phyloP scores from a whole-genome alignment of 2,888 invertebrate species.

The Dasysyrphus tricinctus region DNA sequence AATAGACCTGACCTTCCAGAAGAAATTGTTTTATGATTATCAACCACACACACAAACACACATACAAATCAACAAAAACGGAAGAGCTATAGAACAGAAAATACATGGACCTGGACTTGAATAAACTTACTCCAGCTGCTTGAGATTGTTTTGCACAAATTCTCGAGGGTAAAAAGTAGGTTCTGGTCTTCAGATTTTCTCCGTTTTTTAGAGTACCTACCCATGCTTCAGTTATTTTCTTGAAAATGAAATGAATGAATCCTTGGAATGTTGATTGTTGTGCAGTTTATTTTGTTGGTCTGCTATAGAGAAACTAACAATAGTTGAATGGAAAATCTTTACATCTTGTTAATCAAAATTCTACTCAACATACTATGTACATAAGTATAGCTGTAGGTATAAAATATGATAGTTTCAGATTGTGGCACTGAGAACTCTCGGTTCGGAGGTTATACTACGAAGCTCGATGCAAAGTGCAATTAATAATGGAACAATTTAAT shows the following conservation, averaged over 20 bases:
- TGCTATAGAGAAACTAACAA: conserved; percentile 34
- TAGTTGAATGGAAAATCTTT: conserved; percentile 43
- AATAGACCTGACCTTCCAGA: conserved; percentile 11
- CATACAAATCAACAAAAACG: neutral
- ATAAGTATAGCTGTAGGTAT: too few species aligned
- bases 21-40: conserved; percentile 11
- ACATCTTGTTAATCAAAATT: conserved; percentile 51
- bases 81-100: neutral
- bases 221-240: conserved; percentile 14
- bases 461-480: neutral
- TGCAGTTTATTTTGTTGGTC: neutral
- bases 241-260: conserved; percentile 33
- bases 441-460: neutral
- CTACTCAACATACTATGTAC: neutral
- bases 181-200: neutral
- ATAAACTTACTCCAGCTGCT: conserved; percentile 1
- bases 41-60: conserved; percentile 5
- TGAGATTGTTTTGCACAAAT: conserved; percentile 40
- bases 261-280: conserved; percentile 46
- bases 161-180: conserved; percentile 16
- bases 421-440: neutral
- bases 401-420: too few species aligned
- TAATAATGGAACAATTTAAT: neutral
- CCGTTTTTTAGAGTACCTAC: neutral
- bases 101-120: neutral